phyloP scores from a whole-genome alignment of 2,888 invertebrate species.

The Zygothrica quintamaculata region DNA sequence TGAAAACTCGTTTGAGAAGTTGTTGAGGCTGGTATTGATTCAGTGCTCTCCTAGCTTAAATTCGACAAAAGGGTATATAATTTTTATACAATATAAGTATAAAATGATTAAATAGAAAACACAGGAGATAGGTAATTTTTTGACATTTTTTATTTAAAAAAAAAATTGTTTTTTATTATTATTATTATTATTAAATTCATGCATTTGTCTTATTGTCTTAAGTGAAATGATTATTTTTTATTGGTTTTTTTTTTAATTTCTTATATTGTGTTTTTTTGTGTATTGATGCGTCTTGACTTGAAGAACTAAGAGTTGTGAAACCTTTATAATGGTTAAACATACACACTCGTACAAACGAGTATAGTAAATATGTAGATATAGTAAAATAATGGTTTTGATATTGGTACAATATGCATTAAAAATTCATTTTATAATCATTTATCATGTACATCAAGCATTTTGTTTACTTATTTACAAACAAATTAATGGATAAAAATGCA shows the following conservation, averaged over 20 bases:
- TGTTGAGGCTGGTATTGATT: too few species aligned
- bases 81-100: too few species aligned
- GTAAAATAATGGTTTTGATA: constrained; percentile 40
- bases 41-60: too few species aligned
- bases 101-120: neutral
- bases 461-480: constrained; percentile 76
- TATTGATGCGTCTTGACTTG: constrained; percentile 59
- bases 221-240: constrained; percentile 10
- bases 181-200: constrained; percentile 49
- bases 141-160: constrained; percentile 53
- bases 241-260: constrained; percentile 16
- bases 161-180: constrained; percentile 32
- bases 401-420: constrained; percentile 37
- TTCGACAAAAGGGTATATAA: too few species aligned
- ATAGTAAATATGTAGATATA: constrained; percentile 36
- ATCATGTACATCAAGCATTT: constrained; percentile 65
- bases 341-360: neutral
- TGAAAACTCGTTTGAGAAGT: too few species aligned
- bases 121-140: constrained; percentile 29
- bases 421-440: constrained; percentile 49
- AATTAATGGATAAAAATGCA: constrained; percentile 75
- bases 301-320: constrained; percentile 55
- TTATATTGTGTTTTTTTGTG: constrained; percentile 9
- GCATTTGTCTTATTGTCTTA: constrained; percentile 39
- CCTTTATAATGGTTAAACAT: constrained; percentile 19